Percentiles rank a stretch among this genome's conserved stretches.
phyloP scores from a whole-genome alignment of 1,140 invertebrate genomes.

The Hirudo medicinalis region DNA sequence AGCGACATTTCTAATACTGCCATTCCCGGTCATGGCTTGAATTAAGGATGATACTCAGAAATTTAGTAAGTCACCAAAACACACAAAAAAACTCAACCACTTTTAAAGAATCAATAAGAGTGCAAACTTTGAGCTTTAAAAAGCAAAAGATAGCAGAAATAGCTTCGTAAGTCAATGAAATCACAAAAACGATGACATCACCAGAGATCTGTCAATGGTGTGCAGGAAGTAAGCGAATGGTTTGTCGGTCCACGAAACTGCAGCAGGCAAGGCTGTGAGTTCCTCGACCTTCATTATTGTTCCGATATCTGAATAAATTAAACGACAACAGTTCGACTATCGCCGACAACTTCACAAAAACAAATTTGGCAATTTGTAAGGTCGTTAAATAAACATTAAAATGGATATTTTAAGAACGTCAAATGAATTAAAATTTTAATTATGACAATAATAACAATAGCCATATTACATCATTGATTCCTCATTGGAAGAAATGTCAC shows the following conservation, averaged over 20 bases:
- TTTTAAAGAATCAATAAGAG: not conserved
- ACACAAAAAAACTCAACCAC: not conserved
- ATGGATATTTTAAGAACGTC: not conserved
- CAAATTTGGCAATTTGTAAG: too few species aligned
- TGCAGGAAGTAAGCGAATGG: slow-evolving; percentile 90
- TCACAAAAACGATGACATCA: slow-evolving; percentile 24
- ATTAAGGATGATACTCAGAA: not conserved
- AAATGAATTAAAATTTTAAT: not conserved
- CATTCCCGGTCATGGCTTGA: too few species aligned
- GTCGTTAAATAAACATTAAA: too few species aligned
- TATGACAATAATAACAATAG: not conserved
- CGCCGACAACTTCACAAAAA: not conserved
- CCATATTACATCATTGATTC: not conserved
- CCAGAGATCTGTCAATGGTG: slow-evolving; percentile 60
- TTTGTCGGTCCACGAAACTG: slow-evolving; percentile 89
- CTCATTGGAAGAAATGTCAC: too few species aligned
- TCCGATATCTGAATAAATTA: slow-evolving; percentile 62
- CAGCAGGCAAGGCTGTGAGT: slow-evolving; percentile 74
- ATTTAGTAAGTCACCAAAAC: not conserved
- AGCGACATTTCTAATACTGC: too few species aligned
- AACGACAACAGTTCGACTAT: not conserved
- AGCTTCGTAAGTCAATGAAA: not conserved
- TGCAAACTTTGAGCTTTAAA: not conserved
- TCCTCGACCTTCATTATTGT: slow-evolving; percentile 91
- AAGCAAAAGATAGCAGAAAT: not conserved